Evolutionary conservation across 2,888 invertebrate species (phyloP).

Genomic region (Hecatera dysodea): DNA sequence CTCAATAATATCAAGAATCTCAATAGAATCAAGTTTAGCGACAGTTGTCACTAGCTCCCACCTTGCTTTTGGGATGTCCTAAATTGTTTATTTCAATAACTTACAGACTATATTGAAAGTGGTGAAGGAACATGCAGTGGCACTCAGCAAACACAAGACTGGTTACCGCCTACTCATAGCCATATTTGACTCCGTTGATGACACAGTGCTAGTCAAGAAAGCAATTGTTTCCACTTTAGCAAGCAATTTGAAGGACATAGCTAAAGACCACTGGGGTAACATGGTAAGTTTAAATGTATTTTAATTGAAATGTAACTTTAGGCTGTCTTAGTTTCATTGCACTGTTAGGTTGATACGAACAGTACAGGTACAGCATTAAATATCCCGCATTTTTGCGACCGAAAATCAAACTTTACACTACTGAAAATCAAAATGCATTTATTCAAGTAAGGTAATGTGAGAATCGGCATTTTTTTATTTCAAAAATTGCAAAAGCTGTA

Average conservation of each 20-base stretch:
- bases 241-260: conserved; percentile 92
- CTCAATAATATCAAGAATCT: too few relatives aligned
- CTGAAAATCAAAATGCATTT: neutral
- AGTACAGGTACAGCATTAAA: too few relatives aligned
- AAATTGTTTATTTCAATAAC: neutral
- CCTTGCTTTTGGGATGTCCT: neutral
- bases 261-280: conserved; percentile 95
- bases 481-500: neutral
- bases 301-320: neutral
- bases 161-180: conserved; percentile 96
- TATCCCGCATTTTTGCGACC: too few relatives aligned
- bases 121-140: conserved; percentile 95
- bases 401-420: neutral
- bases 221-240: conserved; percentile 93
- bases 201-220: conserved; percentile 97
- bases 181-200: conserved; percentile 97
- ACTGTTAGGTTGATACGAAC: neutral
- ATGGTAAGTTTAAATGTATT: conserved; percentile 90
- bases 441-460: neutral
- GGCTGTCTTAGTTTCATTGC: neutral
- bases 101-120: conserved; percentile 95
- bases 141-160: conserved; percentile 96
- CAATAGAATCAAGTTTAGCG: too few relatives aligned
- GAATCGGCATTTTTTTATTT: neutral
- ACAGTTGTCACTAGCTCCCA: too few relatives aligned